These are phyloP conservation scores for Ailurus styani DNA, from an alignment of 2,113 vertebrate genomes.

Conservation along the genomic window DNA sequence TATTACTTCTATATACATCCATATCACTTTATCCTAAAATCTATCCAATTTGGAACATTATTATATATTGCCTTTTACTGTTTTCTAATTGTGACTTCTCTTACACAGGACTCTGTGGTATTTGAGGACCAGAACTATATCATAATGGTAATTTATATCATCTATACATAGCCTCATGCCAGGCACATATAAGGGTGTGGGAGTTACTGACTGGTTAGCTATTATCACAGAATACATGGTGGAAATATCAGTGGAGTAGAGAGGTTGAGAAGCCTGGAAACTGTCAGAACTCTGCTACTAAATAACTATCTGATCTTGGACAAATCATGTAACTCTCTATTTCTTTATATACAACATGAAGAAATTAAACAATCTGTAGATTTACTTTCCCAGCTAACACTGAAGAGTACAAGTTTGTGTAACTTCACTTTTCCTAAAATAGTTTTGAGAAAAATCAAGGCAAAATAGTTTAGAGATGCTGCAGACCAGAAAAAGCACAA, in stretches of 20 bases:
- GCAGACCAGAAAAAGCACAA: background rate
- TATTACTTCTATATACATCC: background rate
- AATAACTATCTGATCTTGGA: background rate
- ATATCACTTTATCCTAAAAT: constrained; percentile 7
- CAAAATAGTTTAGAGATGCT: constrained; percentile 24
- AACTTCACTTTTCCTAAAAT: constrained; percentile 8
- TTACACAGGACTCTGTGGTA: background rate
- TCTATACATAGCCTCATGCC: background rate
- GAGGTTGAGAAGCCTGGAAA: background rate
- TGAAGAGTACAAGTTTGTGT: background rate
- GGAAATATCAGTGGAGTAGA: background rate
- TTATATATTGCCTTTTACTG: background rate
- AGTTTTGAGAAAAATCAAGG: constrained; percentile 28
- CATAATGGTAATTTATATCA: constrained; percentile 17
- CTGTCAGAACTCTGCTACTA: background rate
- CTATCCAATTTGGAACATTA: background rate
- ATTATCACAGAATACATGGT: background rate
- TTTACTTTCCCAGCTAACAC: background rate
- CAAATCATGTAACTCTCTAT: background rate
- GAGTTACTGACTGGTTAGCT: background rate
- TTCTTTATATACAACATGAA: background rate
- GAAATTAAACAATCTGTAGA: background rate
- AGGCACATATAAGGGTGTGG: background rate
- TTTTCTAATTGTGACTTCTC: constrained; percentile 26
- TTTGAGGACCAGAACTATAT: background rate